Percentiles rank a stretch among this genome's conserved stretches.
phyloP scores from a whole-genome alignment of 2,888 invertebrate species.

The Limulus polyphemus region DNA sequence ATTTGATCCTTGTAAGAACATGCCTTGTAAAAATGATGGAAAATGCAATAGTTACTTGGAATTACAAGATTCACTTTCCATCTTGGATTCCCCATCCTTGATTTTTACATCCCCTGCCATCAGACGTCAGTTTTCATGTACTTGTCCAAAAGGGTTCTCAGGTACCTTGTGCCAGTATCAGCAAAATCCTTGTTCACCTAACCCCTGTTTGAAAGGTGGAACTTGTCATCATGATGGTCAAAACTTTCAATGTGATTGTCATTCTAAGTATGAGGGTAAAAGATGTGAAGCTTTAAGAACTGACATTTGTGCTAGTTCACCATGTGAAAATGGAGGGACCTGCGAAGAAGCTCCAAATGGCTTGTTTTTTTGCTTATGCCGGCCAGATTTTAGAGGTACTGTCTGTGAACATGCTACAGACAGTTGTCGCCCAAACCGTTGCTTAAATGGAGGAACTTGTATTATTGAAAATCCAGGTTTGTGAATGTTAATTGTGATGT shows the following conservation, averaged over 20 bases:
- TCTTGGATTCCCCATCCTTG: slow-evolving; percentile 64
- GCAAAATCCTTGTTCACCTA: slow-evolving; percentile 80
- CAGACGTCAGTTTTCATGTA: slow-evolving; percentile 61
- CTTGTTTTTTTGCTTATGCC: slow-evolving; percentile 80
- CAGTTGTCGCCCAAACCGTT: slow-evolving; percentile 86
- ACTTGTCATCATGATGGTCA: slow-evolving; percentile 70
- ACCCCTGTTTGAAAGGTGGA: slow-evolving; percentile 72
- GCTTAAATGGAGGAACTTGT: slow-evolving; percentile 75
- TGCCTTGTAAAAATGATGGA: slow-evolving; percentile 46
- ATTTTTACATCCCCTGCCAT: slow-evolving; percentile 72
- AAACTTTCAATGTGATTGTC: slow-evolving; percentile 71
- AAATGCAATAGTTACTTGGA: slow-evolving; percentile 33
- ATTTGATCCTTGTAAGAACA: slow-evolving; percentile 40
- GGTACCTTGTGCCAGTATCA: slow-evolving; percentile 69
- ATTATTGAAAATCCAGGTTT: slow-evolving; percentile 43
- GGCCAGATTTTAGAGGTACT: slow-evolving; percentile 79
- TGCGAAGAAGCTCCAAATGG: slow-evolving; percentile 78
- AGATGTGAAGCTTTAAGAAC: slow-evolving; percentile 70
- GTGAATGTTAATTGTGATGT: background rate
- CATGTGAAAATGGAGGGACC: slow-evolving; percentile 81
- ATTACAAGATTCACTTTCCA: slow-evolving; percentile 48
- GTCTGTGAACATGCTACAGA: slow-evolving; percentile 74
- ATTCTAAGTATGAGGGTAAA: slow-evolving; percentile 62
- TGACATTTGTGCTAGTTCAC: slow-evolving; percentile 69
- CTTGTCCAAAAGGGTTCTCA: slow-evolving; percentile 69